Evolutionary conservation across 1,140 invertebrate genomes (phyloP).

Genomic region (Philopotamus ludificatus): DNA sequence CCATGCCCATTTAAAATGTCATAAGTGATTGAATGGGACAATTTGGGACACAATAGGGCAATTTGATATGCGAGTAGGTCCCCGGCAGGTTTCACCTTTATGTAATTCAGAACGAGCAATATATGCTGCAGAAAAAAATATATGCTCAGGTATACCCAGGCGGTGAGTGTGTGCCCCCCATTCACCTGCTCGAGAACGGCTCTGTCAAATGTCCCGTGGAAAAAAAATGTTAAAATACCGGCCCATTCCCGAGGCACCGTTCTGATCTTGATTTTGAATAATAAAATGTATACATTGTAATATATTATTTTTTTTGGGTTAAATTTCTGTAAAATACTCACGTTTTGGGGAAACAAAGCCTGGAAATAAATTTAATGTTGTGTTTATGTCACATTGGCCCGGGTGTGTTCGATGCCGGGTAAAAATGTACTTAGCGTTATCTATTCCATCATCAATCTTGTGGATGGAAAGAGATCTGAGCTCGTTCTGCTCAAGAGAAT

Average conservation of each 20-base stretch:
- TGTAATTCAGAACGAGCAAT: not conserved
- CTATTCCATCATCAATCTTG: not conserved
- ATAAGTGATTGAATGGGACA: conserved; percentile 29
- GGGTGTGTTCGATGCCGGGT: not conserved
- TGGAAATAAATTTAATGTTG: not conserved
- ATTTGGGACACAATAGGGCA: conserved; percentile 21
- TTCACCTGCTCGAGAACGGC: not conserved
- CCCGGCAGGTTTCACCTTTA: conserved; percentile 17
- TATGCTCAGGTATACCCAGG: not conserved
- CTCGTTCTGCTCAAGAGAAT: not conserved
- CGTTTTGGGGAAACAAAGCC: too few species aligned
- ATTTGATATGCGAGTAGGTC: conserved; percentile 30
- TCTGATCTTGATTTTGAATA: not conserved
- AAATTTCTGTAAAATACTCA: not conserved
- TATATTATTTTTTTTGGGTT: not conserved
- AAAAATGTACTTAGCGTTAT: not conserved
- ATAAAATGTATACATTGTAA: not conserved
- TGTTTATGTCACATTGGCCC: not conserved
- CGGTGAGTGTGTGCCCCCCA: too few species aligned
- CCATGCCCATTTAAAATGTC: conserved; percentile 19
- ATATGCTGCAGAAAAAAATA: conserved; percentile 17
- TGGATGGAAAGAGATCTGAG: not conserved
- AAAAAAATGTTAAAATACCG: too few species aligned
- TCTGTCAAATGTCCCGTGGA: not conserved
- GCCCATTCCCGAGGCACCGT: too few species aligned